These are phyloP conservation scores for Nylanderia fulva DNA, from an alignment of 1,140 invertebrate species.

Conservation along the genomic window DNA sequence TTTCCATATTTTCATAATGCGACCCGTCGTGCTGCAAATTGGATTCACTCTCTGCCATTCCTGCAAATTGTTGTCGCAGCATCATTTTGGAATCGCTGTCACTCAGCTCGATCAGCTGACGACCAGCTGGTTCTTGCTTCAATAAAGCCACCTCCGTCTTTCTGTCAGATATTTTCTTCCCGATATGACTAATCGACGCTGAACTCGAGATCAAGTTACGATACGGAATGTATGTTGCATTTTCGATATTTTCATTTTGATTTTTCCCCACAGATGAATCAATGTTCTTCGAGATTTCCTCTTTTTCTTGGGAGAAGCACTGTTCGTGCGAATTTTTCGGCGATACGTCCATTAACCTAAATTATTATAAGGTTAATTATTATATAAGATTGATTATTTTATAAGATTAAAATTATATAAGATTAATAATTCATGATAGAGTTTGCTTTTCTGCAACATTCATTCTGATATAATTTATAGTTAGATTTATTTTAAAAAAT, in stretches of 20 bases:
- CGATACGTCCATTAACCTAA: slow-evolving; percentile 20
- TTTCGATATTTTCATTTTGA: not conserved
- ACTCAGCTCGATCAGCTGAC: slow-evolving; percentile 70
- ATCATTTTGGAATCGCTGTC: slow-evolving; percentile 73
- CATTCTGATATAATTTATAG: not conserved
- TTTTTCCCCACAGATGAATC: not conserved
- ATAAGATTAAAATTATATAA: no score
- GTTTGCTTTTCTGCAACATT: not conserved
- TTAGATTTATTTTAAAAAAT: not conserved
- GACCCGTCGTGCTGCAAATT: not conserved
- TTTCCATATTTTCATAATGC: slow-evolving; percentile 29
- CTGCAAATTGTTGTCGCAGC: slow-evolving; percentile 61
- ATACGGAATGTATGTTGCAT: not conserved
- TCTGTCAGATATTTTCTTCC: not conserved
- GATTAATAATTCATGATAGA: not conserved
- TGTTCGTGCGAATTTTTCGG: not conserved
- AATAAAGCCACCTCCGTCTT: not conserved
- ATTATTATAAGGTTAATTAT: not conserved
- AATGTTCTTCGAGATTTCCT: not conserved
- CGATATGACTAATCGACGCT: not conserved
- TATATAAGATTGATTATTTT: not conserved
- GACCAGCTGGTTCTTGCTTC: slow-evolving; percentile 1
- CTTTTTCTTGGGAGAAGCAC: not conserved
- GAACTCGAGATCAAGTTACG: not conserved
- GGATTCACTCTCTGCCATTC: not conserved